Evolutionary conservation across 1,140 invertebrate genomes (phyloP).

Genomic region (Trichoplusia ni): DNA sequence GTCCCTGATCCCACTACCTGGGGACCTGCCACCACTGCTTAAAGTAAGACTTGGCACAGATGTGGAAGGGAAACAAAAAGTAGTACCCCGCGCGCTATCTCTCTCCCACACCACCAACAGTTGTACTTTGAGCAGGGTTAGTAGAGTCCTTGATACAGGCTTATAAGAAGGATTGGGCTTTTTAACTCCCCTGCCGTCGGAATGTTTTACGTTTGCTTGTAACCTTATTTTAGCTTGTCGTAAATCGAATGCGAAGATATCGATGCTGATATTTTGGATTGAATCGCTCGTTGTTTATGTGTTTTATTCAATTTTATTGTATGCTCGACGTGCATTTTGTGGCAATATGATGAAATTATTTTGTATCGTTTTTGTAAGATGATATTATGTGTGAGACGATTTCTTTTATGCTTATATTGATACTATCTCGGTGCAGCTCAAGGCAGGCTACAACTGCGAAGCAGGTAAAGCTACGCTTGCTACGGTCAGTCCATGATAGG

Average conservation of each 20-base stretch:
- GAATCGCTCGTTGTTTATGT: not conserved
- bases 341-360: not conserved
- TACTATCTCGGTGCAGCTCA: no score
- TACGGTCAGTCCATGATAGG: no score
- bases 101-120: no score
- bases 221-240: not conserved
- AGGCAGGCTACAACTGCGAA: no score
- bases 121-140: no score
- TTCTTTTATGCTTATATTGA: no score
- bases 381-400: not conserved
- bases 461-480: no score
- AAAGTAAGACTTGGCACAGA: no score
- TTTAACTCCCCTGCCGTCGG: slow-evolving; percentile 15
- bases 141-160: no score
- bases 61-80: no score
- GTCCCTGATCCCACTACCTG: slow-evolving; percentile 9
- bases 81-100: no score
- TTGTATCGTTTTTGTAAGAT: not conserved
- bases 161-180: slow-evolving; percentile 18
- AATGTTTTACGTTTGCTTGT: slow-evolving; percentile 8
- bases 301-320: slow-evolving; percentile 1
- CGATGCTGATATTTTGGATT: slow-evolving; percentile 7
- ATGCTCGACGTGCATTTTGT: not conserved
- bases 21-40: no score
- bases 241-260: not conserved